Evolutionary conservation across 2,888 invertebrate genomes (phyloP), one percentile per base, ranked within the genome.

Genomic region (Schizotus pectinicornis): DNA sequence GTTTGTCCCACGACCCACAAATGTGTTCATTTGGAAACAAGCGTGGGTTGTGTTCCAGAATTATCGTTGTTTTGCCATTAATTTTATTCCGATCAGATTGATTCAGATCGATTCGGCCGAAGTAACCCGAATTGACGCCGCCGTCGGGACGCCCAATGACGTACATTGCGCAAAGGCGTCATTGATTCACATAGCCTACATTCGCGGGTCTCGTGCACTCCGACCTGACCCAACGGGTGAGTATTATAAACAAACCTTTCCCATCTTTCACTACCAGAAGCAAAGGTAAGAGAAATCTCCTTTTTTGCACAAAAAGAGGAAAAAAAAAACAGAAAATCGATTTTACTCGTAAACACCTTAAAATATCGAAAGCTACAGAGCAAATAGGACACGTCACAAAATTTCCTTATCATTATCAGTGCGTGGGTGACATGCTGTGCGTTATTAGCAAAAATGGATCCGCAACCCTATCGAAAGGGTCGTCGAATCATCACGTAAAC

Each of bases 151-250:
- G 62, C 58, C 53, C 49, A 56, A 34, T 61, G 61, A 51, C 63
- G 63, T 56, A 51, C 14, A 46, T 34, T 65, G 68, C 69, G 70
- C 69, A 67, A 55, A 60, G 56, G 49, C 65, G 48, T 64, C 68
- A 70, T 69, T 64, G 70, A 70, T 70, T 69, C 63, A 65, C 58
- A 61, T 48, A 58, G 58, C 62, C 53, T 51, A 61, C 59, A 61
- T 63, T 62, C 59, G 34, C 56, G 8, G 43, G 12, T 45, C 53
- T 56, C 59, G 59, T 59, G 59, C 36, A 47, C 53, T 56, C 43
- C 57, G 41, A 48, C 59, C 58, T 60, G 62, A 61, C 64, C 65
- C 65, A 64, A 61, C 53, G 68, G 68, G 70, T 70, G 63, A 68
- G 70, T 49, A 51, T 37, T 22, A 61, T 53, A 59, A 51, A 56